Conservation (phyloP, 2,797 vertebrate genomes). For the Pipistrellus pygmaeus region DNA sequence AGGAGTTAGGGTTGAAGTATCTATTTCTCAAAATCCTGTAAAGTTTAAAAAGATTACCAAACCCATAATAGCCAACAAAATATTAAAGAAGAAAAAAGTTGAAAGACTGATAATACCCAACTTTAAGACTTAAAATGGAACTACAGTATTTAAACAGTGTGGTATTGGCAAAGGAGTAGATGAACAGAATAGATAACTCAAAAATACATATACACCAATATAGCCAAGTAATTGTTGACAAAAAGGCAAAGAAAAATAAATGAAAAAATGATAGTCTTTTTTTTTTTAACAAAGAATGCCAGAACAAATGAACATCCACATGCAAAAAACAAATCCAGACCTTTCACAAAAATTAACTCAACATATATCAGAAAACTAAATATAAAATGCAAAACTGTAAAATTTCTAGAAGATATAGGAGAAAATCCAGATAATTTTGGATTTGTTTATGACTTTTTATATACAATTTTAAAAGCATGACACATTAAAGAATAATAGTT, state of each 20-base stretch:
- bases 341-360: not conserved
- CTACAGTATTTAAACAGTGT: fast-evolving
- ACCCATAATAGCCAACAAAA: not conserved
- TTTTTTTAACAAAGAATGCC: not conserved
- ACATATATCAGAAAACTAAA: no score
- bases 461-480: not conserved
- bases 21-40: not conserved
- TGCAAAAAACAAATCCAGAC: not conserved
- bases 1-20: not conserved
- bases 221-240: not conserved
- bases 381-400: not conserved
- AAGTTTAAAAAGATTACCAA: not conserved
- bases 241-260: not conserved
- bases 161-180: not conserved
- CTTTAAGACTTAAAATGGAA: fast-evolving
- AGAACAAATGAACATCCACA: not conserved
- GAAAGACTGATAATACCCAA: not conserved
- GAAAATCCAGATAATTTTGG: no score
- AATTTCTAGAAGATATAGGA: not conserved
- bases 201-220: not conserved
- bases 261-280: not conserved
- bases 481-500: fast-evolving
- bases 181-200: not conserved
- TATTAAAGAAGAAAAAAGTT: not conserved
- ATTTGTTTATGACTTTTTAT: not conserved